Base-by-base conservation (phyloP, 1,140 invertebrate genomes). In the Drosophila obscura region DNA sequence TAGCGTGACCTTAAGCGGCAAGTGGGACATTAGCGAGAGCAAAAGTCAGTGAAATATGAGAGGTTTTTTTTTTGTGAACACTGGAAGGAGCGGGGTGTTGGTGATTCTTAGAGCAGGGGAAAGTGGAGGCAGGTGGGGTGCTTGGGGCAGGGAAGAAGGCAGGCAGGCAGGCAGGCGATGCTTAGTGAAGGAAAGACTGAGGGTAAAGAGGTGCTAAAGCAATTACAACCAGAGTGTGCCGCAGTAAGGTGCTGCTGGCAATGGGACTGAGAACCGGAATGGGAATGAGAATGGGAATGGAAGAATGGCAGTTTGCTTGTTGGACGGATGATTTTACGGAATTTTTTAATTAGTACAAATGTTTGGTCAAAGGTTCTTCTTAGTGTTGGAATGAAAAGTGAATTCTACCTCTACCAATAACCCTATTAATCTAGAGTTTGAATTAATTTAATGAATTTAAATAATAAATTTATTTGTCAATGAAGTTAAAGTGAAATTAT, bases 21-120 rank as follows among this genome's bases (percentile, higher is more conserved):
- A 73, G 52, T 80, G 78, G 73, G 55, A 81, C 74, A 77, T 81
- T 81, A 81, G 78, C 78, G 78, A 57, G 64, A 69, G 66, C 65
- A 69, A 77, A 81, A 63, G 69, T 74, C 71, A 76, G 62, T 81
- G 78, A 81, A 81, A 81, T 81, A 81, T 81, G 79, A 81, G 79
- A 77, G 69, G 66, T 68, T 69, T 45, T 22, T 72, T 19, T 19
- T 60, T 62, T 68, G 66, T 31, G 8, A 31, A 7, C 31, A 31
- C 3, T 50, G 41, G 24, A 22, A 11, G 44, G 51, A 15, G 19
- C 0, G 53, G 15, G 15, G 24, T 39, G 45, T 55, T 28, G n/a
- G 43, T 31, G 22, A 8, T 31, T 2, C 28, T 5, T 5, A 15
- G 41, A 46, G 41, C 4, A 48, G 45, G 15, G 44, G 51, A 13